Evolutionary conservation across 2,797 vertebrate genomes (phyloP).

Genomic region (Acipenser transmontanus): DNA sequence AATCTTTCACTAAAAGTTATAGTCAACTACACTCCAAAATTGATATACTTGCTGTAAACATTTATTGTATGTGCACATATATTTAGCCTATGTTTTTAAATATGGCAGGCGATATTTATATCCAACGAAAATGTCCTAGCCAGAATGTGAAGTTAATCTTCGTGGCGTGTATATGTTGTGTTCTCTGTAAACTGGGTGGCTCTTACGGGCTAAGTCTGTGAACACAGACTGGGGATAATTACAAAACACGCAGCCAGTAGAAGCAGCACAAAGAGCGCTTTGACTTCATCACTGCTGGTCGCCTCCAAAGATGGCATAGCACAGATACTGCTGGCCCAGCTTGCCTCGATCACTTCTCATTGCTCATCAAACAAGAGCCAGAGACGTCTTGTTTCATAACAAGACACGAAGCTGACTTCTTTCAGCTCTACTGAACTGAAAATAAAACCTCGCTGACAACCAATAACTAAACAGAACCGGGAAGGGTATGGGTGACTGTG

Average conservation of each 20-base stretch:
- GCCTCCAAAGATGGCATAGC: constrained; percentile 49
- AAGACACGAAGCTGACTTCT: constrained; percentile 75
- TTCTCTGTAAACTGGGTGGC: constrained; percentile 42
- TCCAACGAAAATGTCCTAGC: neutral
- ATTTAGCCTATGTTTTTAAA: too few species aligned
- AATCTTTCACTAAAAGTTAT: too few species aligned
- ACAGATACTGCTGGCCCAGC: constrained; percentile 38
- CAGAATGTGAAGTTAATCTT: constrained; percentile 51
- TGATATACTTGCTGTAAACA: too few species aligned
- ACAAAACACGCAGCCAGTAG: constrained; percentile 62
- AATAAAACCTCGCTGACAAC: constrained; percentile 69
- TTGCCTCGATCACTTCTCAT: constrained; percentile 48
- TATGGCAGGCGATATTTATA: too few species aligned
- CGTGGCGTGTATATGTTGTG: constrained; percentile 51
- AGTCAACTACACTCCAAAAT: too few species aligned
- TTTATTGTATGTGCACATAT: too few species aligned
- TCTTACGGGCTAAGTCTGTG: constrained; percentile 48
- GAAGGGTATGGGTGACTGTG: constrained; percentile 35
- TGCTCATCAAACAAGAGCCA: constrained; percentile 52
- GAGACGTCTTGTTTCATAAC: constrained; percentile 72
- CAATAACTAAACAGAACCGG: constrained; percentile 57
- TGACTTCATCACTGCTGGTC: constrained; percentile 72
- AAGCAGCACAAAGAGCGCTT: constrained; percentile 65
- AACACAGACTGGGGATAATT: constrained; percentile 59
- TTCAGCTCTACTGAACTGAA: constrained; percentile 79